Evolutionary conservation across 2,113 vertebrate species (phyloP).

Genomic region (Noturus placidus): DNA sequence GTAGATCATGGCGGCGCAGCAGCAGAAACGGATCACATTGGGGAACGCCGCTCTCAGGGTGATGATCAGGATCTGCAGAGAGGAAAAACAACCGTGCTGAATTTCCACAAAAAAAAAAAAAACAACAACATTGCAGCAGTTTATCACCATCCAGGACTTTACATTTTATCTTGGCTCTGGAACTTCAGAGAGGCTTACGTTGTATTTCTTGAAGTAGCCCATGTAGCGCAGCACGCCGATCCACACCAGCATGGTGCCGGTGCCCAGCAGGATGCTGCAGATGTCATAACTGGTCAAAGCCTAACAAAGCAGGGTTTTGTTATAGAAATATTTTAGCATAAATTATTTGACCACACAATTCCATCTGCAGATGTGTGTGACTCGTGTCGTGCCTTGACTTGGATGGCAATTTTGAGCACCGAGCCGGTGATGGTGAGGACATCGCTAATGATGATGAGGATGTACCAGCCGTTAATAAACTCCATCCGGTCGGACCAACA

Average conservation of each 20-base stretch:
- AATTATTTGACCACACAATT: neutral
- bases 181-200: conserved; percentile 74
- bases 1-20: conserved; percentile 93
- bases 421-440: conserved; percentile 85
- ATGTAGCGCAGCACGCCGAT: conserved; percentile 92
- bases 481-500: conserved; percentile 83
- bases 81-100: neutral
- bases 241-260: conserved; percentile 94
- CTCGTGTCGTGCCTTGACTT: conserved; percentile 78
- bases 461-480: conserved; percentile 94
- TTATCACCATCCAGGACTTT: too few relatives aligned
- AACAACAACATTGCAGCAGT: neutral
- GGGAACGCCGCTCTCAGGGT: conserved; percentile 88
- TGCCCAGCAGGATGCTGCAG: conserved; percentile 93
- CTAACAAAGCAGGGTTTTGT: conserved; percentile 59
- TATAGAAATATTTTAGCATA: neutral
- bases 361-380: neutral
- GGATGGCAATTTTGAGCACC: conserved; percentile 91
- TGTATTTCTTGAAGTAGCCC: conserved; percentile 93
- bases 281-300: conserved; percentile 88
- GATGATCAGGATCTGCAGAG: conserved; percentile 64
- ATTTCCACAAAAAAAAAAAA: neutral
- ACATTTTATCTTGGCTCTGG: neutral
- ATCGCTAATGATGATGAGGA: conserved; percentile 89
- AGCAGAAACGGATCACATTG: conserved; percentile 88